These are phyloP conservation scores for Penaeus japonicus DNA, from an alignment of 1,140 invertebrate species.

Conservation along the genomic window DNA sequence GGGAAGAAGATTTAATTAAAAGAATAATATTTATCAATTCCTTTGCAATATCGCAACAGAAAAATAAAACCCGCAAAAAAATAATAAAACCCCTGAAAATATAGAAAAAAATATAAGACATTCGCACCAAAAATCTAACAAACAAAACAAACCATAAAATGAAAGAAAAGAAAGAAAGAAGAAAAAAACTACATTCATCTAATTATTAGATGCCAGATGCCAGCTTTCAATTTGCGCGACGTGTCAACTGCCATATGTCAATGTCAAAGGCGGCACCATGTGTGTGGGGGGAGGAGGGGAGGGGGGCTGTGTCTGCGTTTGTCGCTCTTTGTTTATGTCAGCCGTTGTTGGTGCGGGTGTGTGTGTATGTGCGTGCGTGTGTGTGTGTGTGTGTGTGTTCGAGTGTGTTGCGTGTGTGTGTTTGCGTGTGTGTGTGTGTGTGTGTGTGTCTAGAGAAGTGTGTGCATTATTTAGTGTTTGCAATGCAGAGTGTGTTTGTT, in stretches of 20 bases:
- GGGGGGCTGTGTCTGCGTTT: conserved; percentile 13
- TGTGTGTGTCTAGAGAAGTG: background rate
- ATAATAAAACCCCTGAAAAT: too few relatives aligned
- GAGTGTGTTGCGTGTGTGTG: background rate
- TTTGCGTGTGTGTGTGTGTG: background rate
- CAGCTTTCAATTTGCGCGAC: conserved; percentile 45
- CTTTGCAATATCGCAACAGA: too few relatives aligned
- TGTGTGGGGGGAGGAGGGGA: conserved; percentile 16
- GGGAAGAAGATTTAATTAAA: too few relatives aligned
- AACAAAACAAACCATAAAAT: background rate
- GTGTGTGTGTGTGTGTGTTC: background rate
- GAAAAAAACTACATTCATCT: conserved; percentile 9
- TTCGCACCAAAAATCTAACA: background rate
- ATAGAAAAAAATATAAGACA: too few relatives aligned
- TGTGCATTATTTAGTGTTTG: background rate
- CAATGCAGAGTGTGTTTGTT: too few relatives aligned
- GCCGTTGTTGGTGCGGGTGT: background rate
- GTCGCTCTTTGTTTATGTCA: conserved; percentile 43
- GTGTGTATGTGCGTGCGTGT: background rate
- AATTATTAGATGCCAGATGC: conserved; percentile 42
- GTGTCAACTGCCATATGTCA: conserved; percentile 33
- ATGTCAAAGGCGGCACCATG: conserved; percentile 27
- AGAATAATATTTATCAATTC: too few relatives aligned
- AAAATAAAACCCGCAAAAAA: too few relatives aligned
- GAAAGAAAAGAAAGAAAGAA: background rate